Base-by-base conservation (phyloP, 2,888 invertebrate species). In the Caenorhabditis zanzibari region DNA sequence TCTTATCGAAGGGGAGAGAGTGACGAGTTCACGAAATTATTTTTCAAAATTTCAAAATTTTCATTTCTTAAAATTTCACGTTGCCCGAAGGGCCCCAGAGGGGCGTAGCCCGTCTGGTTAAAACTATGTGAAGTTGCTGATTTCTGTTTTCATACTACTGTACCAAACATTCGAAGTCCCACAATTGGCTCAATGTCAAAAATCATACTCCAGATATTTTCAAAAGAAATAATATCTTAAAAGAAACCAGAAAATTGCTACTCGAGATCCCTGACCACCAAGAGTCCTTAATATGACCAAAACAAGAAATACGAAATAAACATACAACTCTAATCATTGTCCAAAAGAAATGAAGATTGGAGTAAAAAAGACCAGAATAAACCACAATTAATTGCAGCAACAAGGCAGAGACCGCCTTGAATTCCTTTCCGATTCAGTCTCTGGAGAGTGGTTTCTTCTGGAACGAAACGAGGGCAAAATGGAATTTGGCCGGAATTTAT, bases 401-500 rank as follows among this genome's bases (percentile, higher is more conserved):
- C 66, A 63, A 63, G 6, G 12, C 54, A 54, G 26, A 24, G 19
- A 22, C 22, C 44, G 38, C 61, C 61, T 44, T 61, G 38, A 63
- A 63, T 63, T 63, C 63, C 63, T 32, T 12, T 1, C 14, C 44
- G 47, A 7, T 28, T 4, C 12, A 35, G 52, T 68, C 68, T 54
- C 54, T 68, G 68, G 54, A 68, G 68, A 54, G 47, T 19, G 52
- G 35, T 68, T 68, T 68, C 68, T 68, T 68, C 68, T 52, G 68
- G 54, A 68, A 68, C 68, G 52, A 68, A 66, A 68, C 35, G 54
- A 38, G 68, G 49, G 54, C 52, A 68, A 68, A 54, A 68, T 54
- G 54, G 68, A 68, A 68, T 68, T 68, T 41, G 35, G 64, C 44
- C 64, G 35, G 38, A 75, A 75, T 75, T 75, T 75, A 75, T 75